phyloP scores from a whole-genome alignment of 2,888 invertebrate species.

The Apotomis turbidana region DNA sequence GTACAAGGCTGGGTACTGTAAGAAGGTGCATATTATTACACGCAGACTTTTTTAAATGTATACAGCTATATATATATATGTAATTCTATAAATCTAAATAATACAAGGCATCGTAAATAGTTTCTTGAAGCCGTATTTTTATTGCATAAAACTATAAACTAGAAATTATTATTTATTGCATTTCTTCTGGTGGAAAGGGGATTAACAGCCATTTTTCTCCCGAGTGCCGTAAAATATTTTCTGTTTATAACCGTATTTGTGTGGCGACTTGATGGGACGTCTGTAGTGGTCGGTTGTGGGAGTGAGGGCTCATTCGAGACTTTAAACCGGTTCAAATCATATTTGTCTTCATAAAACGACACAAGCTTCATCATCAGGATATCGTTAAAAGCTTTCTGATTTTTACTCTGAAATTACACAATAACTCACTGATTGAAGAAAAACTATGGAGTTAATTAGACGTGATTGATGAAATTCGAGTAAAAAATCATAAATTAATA shows the following conservation, averaged over 20 bases:
- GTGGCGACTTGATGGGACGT: neutral
- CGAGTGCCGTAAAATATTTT: neutral
- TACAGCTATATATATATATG: too few relatives aligned
- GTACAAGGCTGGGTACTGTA: too few relatives aligned
- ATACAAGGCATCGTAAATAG: too few relatives aligned
- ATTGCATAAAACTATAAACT: too few relatives aligned
- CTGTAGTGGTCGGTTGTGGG: neutral
- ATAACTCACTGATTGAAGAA: neutral
- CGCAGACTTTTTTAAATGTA: too few relatives aligned
- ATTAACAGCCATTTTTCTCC: neutral
- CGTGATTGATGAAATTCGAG: neutral
- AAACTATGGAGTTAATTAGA: neutral
- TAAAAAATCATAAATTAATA: neutral
- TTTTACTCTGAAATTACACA: slow-evolving; percentile 48
- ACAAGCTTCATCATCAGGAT: slow-evolving; percentile 70
- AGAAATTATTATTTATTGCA: too few relatives aligned
- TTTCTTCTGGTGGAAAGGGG: too few relatives aligned
- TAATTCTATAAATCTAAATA: too few relatives aligned
- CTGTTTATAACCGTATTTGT: neutral
- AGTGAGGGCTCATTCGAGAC: neutral
- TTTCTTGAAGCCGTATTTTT: too few relatives aligned
- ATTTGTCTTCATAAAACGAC: slow-evolving; percentile 70
- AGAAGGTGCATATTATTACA: too few relatives aligned
- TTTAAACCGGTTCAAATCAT: slow-evolving; percentile 50
- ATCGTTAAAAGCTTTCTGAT: slow-evolving; percentile 56